A percentile compares a stretch with the other conserved stretches of the same genome.
These are phyloP conservation scores for Timandra comae DNA, from an alignment of 2,888 invertebrate species.

Conservation along the genomic window DNA sequence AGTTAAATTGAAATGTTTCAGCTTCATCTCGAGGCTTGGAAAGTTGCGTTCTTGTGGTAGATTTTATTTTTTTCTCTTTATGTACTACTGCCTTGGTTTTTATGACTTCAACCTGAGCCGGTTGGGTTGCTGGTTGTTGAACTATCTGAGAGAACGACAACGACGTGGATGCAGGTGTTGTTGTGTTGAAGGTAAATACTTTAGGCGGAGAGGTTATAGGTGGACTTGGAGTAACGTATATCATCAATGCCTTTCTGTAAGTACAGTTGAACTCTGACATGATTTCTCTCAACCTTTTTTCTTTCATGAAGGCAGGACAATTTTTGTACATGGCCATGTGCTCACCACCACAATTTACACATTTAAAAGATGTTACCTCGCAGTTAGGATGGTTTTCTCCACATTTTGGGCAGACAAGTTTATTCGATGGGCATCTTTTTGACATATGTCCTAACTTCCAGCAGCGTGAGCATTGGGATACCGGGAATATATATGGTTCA, in stretches of 20 bases:
- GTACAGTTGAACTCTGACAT: constrained; percentile 18
- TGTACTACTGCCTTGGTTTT: not conserved
- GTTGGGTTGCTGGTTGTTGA: not conserved
- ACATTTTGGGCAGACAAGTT: constrained; percentile 14
- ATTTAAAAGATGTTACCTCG: constrained; percentile 10
- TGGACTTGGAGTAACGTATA: not conserved
- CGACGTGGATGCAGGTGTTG: not conserved
- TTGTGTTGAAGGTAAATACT: no score
- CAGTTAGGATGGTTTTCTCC: constrained; percentile 16
- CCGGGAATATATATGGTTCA: constrained; percentile 15
- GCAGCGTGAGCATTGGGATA: constrained; percentile 15
- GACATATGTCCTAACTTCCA: constrained; percentile 13
- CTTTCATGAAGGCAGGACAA: constrained; percentile 19
- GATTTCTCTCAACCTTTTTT: constrained; percentile 18
- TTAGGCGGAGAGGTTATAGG: no score
- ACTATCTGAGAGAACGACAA: not conserved
- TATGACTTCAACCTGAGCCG: not conserved
- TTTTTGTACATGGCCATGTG: constrained; percentile 19
- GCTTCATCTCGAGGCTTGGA: no score
- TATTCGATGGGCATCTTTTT: constrained; percentile 6
- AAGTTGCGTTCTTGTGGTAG: not conserved
- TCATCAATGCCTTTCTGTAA: constrained; percentile 10
- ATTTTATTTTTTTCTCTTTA: not conserved
- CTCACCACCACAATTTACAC: constrained; percentile 17
- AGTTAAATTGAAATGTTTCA: no score